Percentiles rank a stretch among this genome's conserved stretches.
phyloP scores from a whole-genome alignment of 2,888 invertebrate genomes.

The Lasioglossum villosulum region DNA sequence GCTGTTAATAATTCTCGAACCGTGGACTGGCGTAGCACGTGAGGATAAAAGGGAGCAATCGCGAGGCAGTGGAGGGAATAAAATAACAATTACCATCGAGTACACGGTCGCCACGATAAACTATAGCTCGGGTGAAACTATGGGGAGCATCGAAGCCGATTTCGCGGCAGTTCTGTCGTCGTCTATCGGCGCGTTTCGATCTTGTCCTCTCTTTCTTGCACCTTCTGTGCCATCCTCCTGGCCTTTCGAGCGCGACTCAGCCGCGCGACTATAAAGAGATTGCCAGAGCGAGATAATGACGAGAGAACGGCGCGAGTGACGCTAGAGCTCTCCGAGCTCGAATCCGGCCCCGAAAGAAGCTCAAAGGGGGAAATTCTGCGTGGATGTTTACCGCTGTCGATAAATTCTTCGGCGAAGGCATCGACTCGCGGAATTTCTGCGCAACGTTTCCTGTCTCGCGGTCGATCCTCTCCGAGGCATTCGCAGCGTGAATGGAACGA shows the following conservation, averaged over 20 bases:
- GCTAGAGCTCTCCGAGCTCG: background rate
- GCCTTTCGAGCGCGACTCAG: background rate
- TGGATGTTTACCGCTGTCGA: conserved; percentile 14
- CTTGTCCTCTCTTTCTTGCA: background rate
- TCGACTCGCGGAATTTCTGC: conserved; percentile 2
- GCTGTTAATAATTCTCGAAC: no score
- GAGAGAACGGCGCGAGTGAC: background rate
- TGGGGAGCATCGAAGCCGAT: background rate
- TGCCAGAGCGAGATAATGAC: conserved; percentile 1
- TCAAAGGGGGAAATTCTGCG: conserved; percentile 14
- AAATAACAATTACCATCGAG: background rate
- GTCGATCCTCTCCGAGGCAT: background rate
- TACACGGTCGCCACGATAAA: background rate
- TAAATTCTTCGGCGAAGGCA: conserved; percentile 3
- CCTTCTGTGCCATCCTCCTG: background rate
- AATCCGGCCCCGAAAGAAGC: background rate
- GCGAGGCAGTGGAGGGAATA: background rate
- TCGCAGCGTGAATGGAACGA: background rate
- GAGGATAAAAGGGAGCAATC: background rate
- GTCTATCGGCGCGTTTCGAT: conserved; percentile 2
- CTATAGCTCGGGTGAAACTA: background rate
- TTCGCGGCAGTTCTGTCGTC: background rate
- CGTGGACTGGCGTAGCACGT: no score
- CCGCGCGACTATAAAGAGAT: background rate
- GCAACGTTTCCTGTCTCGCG: background rate